Percentiles rank a stretch among this genome's conserved stretches.
Conservation (phyloP, 2,888 invertebrate species). For the Lepidochrysops patricia region DNA sequence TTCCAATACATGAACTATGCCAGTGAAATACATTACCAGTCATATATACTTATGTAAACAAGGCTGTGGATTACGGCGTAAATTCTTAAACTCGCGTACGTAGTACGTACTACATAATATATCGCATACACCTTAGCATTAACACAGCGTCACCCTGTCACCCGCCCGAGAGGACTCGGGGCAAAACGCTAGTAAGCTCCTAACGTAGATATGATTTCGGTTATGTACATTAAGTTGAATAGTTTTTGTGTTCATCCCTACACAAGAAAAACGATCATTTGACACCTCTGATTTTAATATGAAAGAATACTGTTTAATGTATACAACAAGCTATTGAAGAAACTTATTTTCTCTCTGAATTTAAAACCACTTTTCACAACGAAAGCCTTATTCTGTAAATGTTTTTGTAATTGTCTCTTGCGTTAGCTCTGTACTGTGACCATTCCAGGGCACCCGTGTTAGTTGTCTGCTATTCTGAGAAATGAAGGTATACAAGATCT, state of each 20-base stretch:
- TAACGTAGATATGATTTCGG: conserved; percentile 67
- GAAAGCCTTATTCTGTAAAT: no score
- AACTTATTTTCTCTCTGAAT: not conserved
- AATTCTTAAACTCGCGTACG: not conserved
- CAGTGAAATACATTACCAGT: not conserved
- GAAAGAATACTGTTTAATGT: no score
- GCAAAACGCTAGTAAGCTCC: conserved; percentile 73
- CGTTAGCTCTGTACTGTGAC: not conserved
- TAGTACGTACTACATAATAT: not conserved
- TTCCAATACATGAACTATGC: not conserved
- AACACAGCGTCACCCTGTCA: conserved; percentile 73
- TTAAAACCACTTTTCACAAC: not conserved
- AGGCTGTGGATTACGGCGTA: not conserved
- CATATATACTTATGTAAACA: not conserved
- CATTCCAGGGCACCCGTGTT: not conserved
- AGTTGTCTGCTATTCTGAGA: not conserved
- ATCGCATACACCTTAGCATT: conserved; percentile 47
- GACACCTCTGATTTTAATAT: not conserved
- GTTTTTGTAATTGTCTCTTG: not conserved
- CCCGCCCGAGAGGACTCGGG: conserved; percentile 66
- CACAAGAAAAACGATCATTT: not conserved
- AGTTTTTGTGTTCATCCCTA: conserved; percentile 22
- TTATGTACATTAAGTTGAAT: conserved; percentile 47
- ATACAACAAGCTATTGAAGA: not conserved
- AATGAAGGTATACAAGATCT: conserved; percentile 26